Evolutionary conservation across 2,888 invertebrate genomes (phyloP).

Genomic region (Lepidonotus clava): DNA sequence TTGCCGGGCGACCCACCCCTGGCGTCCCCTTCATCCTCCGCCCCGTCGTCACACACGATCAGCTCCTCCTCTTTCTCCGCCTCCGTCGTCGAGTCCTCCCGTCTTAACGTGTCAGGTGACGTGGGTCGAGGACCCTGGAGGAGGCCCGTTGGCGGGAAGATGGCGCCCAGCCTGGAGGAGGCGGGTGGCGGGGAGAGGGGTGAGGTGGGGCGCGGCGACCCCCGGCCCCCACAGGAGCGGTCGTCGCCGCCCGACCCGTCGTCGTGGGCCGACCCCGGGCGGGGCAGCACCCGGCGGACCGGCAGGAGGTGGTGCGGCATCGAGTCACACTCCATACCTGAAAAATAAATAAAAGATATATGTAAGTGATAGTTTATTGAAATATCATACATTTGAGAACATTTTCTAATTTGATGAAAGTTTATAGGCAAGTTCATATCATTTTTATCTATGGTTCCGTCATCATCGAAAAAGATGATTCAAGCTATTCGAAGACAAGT

Average conservation of each 20-base stretch:
- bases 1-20: not conserved
- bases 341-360: too few species aligned
- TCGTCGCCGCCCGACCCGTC: constrained; percentile 9
- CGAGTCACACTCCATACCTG: constrained; percentile 47
- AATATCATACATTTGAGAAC: too few species aligned
- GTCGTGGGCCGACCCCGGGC: not conserved
- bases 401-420: too few species aligned
- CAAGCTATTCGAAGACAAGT: too few species aligned
- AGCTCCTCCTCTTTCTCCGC: constrained; percentile 18
- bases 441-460: too few species aligned
- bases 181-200: constrained; percentile 5
- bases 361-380: not conserved
- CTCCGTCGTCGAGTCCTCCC: not conserved
- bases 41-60: constrained; percentile 32
- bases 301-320: constrained; percentile 20
- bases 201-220: constrained; percentile 10
- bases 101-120: not conserved
- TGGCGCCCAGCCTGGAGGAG: constrained; percentile 18
- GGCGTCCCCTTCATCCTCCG: not conserved
- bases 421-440: too few species aligned
- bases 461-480: too few species aligned
- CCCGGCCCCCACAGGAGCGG: constrained; percentile 14
- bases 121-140: not conserved
- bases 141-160: not conserved
- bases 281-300: not conserved